Conservation (phyloP, 2,888 invertebrate genomes). For the Phlogophora meticulosa region DNA sequence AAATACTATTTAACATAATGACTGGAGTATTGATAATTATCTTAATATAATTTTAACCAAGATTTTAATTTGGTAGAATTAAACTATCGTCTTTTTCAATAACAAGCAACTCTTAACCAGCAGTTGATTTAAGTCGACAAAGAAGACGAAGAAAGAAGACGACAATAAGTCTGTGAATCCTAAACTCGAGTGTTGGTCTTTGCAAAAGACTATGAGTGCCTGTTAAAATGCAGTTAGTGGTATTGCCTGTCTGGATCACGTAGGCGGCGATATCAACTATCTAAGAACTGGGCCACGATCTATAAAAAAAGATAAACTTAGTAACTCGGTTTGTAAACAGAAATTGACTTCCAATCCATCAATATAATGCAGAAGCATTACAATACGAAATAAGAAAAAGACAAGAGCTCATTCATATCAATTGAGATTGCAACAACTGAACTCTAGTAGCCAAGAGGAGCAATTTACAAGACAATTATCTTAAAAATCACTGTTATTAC, state of each 20-base stretch:
- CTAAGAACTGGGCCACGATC: background rate
- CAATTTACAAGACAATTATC: constrained; percentile 47
- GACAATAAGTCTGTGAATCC: too few relatives aligned
- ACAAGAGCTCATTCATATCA: constrained; percentile 6
- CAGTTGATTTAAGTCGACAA: background rate
- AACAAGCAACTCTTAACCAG: background rate
- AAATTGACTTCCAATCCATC: constrained; percentile 7
- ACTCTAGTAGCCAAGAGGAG: constrained; percentile 18
- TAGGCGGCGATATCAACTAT: background rate
- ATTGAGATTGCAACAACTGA: constrained; percentile 17
- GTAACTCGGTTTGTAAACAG: constrained; percentile 1
- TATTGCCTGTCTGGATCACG: constrained; percentile 5
- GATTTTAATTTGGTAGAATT: too few relatives aligned
- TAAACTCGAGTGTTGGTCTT: too few relatives aligned
- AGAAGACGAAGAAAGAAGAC: too few relatives aligned
- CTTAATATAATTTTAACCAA: too few relatives aligned
- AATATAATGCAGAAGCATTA: background rate
- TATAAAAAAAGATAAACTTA: background rate
- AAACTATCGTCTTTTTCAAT: too few relatives aligned
- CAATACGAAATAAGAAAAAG: background rate
- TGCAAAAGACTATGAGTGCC: background rate
- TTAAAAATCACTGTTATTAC: constrained; percentile 55
- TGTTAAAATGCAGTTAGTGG: background rate
- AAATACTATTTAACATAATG: background rate
- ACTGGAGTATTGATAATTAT: too few relatives aligned